These are phyloP conservation scores for Cephus cinctus DNA, from an alignment of 1,140 invertebrate genomes.

Conservation along the genomic window DNA sequence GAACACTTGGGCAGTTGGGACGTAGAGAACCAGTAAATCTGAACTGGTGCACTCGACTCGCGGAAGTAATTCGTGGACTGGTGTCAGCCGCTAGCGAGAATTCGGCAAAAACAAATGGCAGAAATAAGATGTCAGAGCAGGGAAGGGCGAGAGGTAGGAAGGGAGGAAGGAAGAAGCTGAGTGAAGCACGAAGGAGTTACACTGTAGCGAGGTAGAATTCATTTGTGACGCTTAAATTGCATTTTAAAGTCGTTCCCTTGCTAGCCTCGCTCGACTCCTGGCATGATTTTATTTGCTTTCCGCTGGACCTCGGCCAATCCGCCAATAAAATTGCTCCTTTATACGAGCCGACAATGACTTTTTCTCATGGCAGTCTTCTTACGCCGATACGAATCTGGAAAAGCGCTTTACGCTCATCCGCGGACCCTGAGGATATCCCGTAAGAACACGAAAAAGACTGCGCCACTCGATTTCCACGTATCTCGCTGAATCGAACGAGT, in stretches of 20 bases:
- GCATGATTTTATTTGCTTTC: conserved; percentile 23
- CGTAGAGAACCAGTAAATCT: too few species aligned
- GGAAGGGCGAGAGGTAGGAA: too few species aligned
- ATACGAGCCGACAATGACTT: conserved; percentile 25
- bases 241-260: conserved; percentile 26
- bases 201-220: conserved; percentile 17
- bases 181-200: background rate
- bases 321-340: conserved; percentile 32
- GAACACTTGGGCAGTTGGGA: too few species aligned
- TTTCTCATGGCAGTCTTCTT: conserved; percentile 13
- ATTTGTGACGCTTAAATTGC: conserved; percentile 29
- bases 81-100: background rate
- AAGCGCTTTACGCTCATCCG: too few species aligned
- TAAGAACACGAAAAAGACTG: too few species aligned
- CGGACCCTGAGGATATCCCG: too few species aligned
- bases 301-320: conserved; percentile 31
- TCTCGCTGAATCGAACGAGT: too few species aligned
- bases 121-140: background rate
- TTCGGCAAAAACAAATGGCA: conserved; percentile 1
- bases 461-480: too few species aligned
- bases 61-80: too few species aligned
- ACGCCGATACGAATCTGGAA: conserved; percentile 22
- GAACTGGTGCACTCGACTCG: too few species aligned
- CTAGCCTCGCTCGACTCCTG: conserved; percentile 10
- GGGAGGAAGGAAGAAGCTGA: too few species aligned